Evolutionary conservation across 1,140 invertebrate species (phyloP).

Genomic region (Notospermus geniculatus): DNA sequence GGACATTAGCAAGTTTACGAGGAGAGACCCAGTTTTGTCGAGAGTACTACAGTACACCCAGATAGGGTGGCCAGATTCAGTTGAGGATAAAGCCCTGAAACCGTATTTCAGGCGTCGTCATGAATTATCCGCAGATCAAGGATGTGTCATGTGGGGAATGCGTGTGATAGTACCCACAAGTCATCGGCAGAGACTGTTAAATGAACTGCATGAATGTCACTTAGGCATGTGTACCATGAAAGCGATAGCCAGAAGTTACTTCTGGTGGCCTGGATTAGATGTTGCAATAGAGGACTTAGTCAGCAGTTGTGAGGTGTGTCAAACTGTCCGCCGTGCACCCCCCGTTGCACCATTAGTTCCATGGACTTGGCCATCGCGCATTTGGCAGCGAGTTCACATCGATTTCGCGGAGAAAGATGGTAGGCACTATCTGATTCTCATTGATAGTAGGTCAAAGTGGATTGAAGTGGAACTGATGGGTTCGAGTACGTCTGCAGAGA

Average conservation of each 20-base stretch:
- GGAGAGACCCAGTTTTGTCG: neutral
- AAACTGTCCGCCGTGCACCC: neutral
- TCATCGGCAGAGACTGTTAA: neutral
- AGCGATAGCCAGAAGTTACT: conserved; percentile 3
- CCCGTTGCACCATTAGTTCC: neutral
- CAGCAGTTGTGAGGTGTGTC: neutral
- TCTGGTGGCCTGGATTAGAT: conserved; percentile 14
- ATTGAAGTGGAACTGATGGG: too few relatives aligned
- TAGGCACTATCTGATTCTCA: too few relatives aligned
- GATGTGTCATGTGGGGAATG: neutral
- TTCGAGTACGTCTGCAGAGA: too few relatives aligned
- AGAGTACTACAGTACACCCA: neutral
- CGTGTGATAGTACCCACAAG: neutral
- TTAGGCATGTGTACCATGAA: neutral
- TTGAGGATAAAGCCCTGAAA: neutral
- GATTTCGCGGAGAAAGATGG: too few relatives aligned
- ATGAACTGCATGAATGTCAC: neutral
- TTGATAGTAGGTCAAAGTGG: too few relatives aligned
- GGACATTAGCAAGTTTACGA: neutral
- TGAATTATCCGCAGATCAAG: neutral
- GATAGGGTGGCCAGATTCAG: neutral
- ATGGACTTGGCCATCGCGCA: neutral
- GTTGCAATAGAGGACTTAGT: neutral
- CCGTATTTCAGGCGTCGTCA: neutral
- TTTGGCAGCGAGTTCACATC: too few relatives aligned